These are phyloP conservation scores for Pseudochromis fuscus DNA, from an alignment of 2,797 vertebrate species.

Conservation along the genomic window DNA sequence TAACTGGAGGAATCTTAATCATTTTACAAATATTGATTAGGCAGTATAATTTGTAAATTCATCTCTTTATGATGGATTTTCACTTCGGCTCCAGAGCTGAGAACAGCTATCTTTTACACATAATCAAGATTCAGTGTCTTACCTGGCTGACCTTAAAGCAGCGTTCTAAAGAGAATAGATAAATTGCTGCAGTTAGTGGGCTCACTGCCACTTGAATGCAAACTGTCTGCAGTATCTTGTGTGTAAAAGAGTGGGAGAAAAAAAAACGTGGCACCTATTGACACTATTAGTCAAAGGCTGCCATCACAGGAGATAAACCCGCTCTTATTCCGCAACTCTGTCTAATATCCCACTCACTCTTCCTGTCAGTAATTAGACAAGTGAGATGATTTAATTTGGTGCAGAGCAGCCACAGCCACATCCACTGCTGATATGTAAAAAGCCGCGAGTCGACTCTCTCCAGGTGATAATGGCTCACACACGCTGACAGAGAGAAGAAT, in stretches of 20 bases:
- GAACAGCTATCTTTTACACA: constrained; percentile 49
- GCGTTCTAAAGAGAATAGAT: constrained; percentile 64
- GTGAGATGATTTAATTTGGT: constrained; percentile 79
- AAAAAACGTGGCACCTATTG: constrained; percentile 48
- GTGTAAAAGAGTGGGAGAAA: constrained; percentile 8
- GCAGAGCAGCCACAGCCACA: constrained; percentile 52
- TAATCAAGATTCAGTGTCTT: constrained; percentile 60
- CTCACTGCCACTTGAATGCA: constrained; percentile 64
- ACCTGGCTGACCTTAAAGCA: constrained; percentile 71
- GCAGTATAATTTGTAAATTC: constrained; percentile 36
- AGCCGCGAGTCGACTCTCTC: constrained; percentile 49
- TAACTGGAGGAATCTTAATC: constrained; percentile 12
- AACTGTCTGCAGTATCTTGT: constrained; percentile 48
- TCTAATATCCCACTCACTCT: constrained; percentile 51
- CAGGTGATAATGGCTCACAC: constrained; percentile 61
- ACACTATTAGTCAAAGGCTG: constrained; percentile 62
- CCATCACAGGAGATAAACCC: constrained; percentile 61
- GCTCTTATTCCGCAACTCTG: constrained; percentile 31
- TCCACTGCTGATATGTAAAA: constrained; percentile 52
- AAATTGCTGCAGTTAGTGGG: constrained; percentile 66
- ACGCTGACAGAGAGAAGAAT: constrained; percentile 69
- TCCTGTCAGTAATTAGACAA: constrained; percentile 76
- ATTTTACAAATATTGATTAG: constrained; percentile 53
- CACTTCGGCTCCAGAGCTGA: constrained; percentile 28
- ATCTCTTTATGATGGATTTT: constrained; percentile 53